Conservation (phyloP, 2,113 vertebrate genomes). For the Loxodonta africana region DNA sequence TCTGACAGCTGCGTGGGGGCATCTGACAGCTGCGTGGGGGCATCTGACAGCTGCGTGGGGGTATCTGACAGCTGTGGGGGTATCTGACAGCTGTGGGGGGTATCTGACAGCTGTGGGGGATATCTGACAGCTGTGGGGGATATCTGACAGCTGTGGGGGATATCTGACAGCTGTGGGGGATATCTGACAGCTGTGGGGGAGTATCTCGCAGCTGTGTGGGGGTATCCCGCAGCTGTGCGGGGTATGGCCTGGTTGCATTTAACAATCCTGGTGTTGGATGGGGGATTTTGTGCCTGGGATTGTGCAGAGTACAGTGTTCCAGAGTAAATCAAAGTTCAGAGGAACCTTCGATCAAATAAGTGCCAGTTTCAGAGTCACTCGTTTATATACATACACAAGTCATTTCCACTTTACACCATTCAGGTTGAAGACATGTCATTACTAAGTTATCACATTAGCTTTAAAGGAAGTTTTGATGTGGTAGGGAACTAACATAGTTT, state of each 20-base stretch:
- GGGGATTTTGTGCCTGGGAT: background rate
- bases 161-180: no score
- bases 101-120: no score
- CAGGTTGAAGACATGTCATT: background rate
- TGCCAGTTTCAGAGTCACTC: background rate
- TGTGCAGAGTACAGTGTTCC: background rate
- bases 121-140: no score
- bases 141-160: no score
- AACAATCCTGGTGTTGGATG: background rate
- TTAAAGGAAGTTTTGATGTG: constrained; percentile 22
- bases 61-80: no score
- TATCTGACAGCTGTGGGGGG: no score
- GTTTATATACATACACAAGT: background rate
- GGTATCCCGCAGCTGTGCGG: background rate
- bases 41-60: no score
- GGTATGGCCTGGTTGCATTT: background rate
- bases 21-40: no score
- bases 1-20: no score
- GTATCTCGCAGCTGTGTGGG: no score
- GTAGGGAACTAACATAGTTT: background rate
- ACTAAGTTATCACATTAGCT: background rate
- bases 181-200: no score
- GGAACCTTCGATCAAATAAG: background rate
- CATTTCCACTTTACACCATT: background rate
- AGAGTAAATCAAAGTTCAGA: constrained; percentile 9